Conservation (phyloP, 2,888 invertebrate species). For the Cheilosia urbana region DNA sequence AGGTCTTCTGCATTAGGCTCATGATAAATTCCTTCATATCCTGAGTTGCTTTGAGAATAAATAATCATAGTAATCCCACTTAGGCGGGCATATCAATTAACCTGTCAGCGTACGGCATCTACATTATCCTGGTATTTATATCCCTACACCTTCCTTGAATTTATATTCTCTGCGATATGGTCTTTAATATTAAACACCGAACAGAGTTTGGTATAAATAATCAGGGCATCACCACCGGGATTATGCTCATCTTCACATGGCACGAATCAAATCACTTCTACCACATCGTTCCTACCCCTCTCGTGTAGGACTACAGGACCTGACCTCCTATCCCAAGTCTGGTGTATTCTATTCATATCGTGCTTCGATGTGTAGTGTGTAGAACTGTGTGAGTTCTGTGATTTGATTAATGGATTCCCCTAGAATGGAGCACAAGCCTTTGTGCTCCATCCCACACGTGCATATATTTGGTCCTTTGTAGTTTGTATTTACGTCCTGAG, state of each 20-base stretch:
- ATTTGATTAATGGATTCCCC: constrained; percentile 70
- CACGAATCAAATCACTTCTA: constrained; percentile 56
- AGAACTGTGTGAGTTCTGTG: constrained; percentile 8
- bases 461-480: constrained; percentile 12
- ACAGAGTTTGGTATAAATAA: constrained; percentile 43
- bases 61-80: background rate
- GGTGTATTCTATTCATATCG: background rate
- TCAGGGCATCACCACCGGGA: constrained; percentile 46
- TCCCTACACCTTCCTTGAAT: constrained; percentile 10
- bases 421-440: constrained; percentile 13
- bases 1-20: too few relatives aligned
- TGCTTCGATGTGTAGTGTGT: background rate
- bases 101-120: constrained; percentile 58
- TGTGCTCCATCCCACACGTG: background rate
- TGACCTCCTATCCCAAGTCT: constrained; percentile 13
- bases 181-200: constrained; percentile 50
- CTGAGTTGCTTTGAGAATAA: too few relatives aligned
- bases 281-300: background rate
- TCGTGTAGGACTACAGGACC: background rate
- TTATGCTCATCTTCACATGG: constrained; percentile 38
- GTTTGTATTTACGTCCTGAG: background rate
- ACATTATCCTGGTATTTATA: constrained; percentile 49
- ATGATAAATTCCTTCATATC: too few relatives aligned
- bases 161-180: background rate
- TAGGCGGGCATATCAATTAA: constrained; percentile 52